These are phyloP conservation scores for Cephus rjabovi DNA, from an alignment of 2,888 invertebrate species.

Conservation along the genomic window DNA sequence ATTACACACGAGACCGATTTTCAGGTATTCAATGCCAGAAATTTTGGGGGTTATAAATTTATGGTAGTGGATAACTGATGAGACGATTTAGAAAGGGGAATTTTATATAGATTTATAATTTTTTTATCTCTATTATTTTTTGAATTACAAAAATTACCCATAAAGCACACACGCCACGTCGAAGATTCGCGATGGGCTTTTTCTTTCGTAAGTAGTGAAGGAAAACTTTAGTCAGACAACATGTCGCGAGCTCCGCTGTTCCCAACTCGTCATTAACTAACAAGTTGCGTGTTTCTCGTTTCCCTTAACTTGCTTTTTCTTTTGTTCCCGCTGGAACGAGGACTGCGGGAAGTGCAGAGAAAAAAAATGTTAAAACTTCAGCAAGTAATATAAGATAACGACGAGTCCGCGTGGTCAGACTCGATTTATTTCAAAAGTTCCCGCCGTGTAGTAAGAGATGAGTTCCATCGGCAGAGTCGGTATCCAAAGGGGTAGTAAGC, in stretches of 20 bases:
- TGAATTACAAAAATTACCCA: background rate
- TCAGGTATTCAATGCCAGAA: background rate
- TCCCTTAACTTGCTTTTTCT: constrained; percentile 11
- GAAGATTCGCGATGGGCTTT: background rate
- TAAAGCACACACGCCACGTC: background rate
- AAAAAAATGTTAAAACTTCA: constrained; percentile 38
- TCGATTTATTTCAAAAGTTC: constrained; percentile 54
- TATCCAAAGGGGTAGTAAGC: background rate
- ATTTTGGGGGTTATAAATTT: background rate
- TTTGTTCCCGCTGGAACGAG: background rate
- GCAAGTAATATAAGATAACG: constrained; percentile 49
- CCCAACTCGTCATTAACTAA: constrained; percentile 33
- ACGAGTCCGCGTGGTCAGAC: constrained; percentile 21
- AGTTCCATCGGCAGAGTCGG: constrained; percentile 3
- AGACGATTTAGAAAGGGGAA: background rate
- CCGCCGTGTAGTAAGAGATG: constrained; percentile 17
- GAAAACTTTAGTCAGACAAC: background rate
- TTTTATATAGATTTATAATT: background rate
- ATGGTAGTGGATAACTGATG: no score
- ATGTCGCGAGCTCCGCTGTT: background rate
- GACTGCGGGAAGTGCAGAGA: background rate
- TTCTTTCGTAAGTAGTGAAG: background rate
- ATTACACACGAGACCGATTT: background rate
- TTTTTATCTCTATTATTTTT: background rate
- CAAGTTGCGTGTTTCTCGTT: constrained; percentile 29